Evolutionary conservation across 2,113 vertebrate species (phyloP).

Genomic region (Sapayoa aenigma): DNA sequence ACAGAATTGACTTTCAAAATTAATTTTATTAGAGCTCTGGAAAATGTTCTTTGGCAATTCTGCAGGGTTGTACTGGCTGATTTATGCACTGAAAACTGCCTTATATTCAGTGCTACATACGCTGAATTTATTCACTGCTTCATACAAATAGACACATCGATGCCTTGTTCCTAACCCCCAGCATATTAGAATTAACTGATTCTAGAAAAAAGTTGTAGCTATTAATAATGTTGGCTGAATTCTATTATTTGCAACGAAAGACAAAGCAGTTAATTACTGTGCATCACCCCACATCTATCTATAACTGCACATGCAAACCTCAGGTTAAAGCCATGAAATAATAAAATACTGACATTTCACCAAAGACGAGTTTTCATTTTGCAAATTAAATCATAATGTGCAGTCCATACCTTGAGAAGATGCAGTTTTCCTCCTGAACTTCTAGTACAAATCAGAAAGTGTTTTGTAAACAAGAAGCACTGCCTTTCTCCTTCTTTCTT

Average conservation of each 20-base stretch:
- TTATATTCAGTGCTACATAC: background rate
- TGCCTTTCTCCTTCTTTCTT: conserved; percentile 98
- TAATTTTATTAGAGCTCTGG: background rate
- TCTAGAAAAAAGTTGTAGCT: background rate
- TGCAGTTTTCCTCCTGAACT: conserved; percentile 98
- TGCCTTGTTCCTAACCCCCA: background rate
- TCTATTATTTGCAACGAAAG: background rate
- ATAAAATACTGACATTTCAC: background rate
- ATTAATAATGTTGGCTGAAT: background rate
- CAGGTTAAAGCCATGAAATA: background rate
- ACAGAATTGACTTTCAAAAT: background rate
- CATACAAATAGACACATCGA: background rate
- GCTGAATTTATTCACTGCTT: background rate
- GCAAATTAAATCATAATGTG: background rate
- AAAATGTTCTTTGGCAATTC: background rate
- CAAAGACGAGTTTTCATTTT: background rate
- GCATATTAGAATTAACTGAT: background rate
- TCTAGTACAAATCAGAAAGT: conserved; percentile 96
- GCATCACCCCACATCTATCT: background rate
- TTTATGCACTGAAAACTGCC: background rate
- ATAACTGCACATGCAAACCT: background rate
- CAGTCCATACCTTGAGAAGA: conserved; percentile 87
- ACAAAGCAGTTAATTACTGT: background rate
- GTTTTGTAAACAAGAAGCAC: conserved; percentile 98
- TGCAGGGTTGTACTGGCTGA: background rate